These are phyloP conservation scores for Drosophila sp. DNA, from an alignment of 1,140 invertebrate genomes.

Conservation along the genomic window DNA sequence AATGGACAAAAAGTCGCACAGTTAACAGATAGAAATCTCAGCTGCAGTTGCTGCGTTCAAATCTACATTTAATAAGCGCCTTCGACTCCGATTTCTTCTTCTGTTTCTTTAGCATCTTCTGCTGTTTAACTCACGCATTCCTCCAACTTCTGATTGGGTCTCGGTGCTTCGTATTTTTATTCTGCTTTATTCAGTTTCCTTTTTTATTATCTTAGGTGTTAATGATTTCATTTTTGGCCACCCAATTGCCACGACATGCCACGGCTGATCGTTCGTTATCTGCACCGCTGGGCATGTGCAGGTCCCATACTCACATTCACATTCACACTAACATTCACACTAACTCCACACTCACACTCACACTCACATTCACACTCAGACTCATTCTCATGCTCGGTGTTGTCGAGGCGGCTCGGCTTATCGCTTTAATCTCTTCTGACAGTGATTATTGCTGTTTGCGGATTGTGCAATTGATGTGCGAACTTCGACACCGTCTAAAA, in stretches of 20 bases:
- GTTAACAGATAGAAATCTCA: not conserved
- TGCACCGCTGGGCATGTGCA: conserved; percentile 47
- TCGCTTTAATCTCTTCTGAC: conserved; percentile 82
- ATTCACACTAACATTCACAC: not conserved
- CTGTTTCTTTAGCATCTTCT: not conserved
- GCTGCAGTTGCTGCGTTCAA: not conserved
- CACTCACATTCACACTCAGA: not conserved
- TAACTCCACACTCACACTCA: not conserved
- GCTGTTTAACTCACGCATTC: conserved; percentile 48
- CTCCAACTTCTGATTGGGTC: conserved; percentile 46
- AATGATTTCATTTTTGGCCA: conserved; percentile 84
- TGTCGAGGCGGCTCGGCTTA: conserved; percentile 64
- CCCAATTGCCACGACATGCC: conserved; percentile 71
- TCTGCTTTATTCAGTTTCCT: conserved; percentile 2
- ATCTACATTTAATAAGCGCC: not conserved
- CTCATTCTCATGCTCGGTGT: conserved; percentile 40
- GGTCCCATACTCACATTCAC: conserved; percentile 16
- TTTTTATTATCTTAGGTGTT: conserved; percentile 81
- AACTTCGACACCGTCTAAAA: conserved; percentile 71
- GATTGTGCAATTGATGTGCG: conserved; percentile 83
- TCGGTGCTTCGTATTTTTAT: too few relatives aligned
- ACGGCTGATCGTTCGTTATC: conserved; percentile 30
- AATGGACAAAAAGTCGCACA: not conserved
- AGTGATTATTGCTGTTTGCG: conserved; percentile 83
- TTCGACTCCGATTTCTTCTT: too few relatives aligned